Base-by-base conservation (phyloP, 1,140 invertebrate species). In the Drosophila melanica region DNA sequence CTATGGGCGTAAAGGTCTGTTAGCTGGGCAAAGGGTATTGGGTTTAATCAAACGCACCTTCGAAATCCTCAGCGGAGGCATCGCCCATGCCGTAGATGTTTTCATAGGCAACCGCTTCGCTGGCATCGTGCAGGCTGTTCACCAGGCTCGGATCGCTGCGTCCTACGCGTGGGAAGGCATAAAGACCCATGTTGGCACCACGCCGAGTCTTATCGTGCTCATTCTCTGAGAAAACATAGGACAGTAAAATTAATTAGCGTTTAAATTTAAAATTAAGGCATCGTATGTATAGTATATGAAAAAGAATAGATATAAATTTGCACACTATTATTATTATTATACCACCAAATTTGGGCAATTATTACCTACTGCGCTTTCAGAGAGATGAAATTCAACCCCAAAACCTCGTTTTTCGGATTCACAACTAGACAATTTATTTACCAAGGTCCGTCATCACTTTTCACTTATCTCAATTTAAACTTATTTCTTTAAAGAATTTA, bases 151-250 rank as follows among this genome's bases (percentile, higher is more conserved):
- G 86, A 65, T 93, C 92, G 11, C 93, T 92, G 30, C 94, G 91
- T 1, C 94, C 94, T 0, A 94, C 93, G 54, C 94, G 92, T 11
- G 94, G 94, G 59, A 94, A 94, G 0, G 93, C 93, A 76, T 93
- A 94, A 4, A 94, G 81, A 35, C 93, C 93, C 60, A 93, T 77
- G 0, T 93, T 92, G 1, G 93, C 93, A 39, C 89, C 90, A 14
- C 91, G 75, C 1, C 90, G 78, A 39, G 71, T 81, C 72, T 91
- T 92, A 23, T 65, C 77, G 42, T 92, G 79, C 54, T 90, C 81
- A 33, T 79, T 44, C 35, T 90, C 76, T 91, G 47, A 7, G 57
- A 12, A 18, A 16, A 44, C 10, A 48, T 10, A 10, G 11, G 14
- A 7, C 4, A 27, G 12, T 59, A 12, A 37, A 14, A 5, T 9